Evolutionary conservation across 2,113 vertebrate genomes (phyloP).

Genomic region (Meleagris gallopavo): DNA sequence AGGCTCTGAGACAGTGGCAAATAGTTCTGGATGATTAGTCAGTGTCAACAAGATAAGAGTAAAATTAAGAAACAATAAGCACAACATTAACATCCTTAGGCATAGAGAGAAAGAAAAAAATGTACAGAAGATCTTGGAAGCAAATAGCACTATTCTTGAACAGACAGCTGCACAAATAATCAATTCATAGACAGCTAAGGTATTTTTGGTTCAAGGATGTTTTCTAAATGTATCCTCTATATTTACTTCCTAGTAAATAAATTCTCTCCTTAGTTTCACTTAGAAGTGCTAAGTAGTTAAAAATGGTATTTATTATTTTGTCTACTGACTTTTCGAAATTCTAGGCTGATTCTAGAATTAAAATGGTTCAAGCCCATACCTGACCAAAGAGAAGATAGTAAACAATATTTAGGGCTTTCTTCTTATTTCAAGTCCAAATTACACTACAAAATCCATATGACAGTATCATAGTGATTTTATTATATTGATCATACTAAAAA

Average conservation of each 20-base stretch:
- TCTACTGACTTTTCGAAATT: not conserved
- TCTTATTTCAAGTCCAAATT: not conserved
- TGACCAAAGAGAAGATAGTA: not conserved
- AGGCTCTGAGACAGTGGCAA: not conserved
- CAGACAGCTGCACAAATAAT: not conserved
- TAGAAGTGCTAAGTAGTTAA: not conserved
- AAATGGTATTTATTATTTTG: not conserved
- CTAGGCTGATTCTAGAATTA: not conserved
- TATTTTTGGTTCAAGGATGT: not conserved
- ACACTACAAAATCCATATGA: not conserved
- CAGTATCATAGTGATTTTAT: not conserved
- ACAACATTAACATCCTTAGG: not conserved
- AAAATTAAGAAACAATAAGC: slow-evolving; percentile 50
- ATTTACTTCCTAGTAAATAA: not conserved
- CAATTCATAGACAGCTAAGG: not conserved
- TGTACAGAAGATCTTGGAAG: not conserved
- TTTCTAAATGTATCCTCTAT: not conserved
- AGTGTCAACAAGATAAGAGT: not conserved
- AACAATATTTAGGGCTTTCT: not conserved
- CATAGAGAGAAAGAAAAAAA: not conserved
- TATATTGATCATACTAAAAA: not conserved
- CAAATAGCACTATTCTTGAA: not conserved
- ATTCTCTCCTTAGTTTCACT: not conserved
- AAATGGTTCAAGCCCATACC: not conserved
- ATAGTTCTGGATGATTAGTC: slow-evolving; percentile 15